Evolutionary conservation across 37 sponge, comb jelly and placozoan species (phyloP).

Genomic region (Halisarca cf. caerulea): DNA sequence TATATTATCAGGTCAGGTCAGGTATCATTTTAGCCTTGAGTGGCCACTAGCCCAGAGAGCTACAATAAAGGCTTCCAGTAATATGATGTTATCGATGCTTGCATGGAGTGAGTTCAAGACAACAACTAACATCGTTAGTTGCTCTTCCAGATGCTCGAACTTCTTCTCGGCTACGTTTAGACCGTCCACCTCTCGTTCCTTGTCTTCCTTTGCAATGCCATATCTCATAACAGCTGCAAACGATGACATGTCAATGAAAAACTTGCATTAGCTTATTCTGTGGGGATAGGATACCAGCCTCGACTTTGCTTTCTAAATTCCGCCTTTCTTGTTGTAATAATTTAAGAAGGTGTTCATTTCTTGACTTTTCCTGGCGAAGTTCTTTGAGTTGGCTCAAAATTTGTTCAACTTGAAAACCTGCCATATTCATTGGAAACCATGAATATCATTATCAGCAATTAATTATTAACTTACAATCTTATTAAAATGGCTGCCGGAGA

Average conservation of each 20-base stretch:
- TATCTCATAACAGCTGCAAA: background rate
- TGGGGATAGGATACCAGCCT: background rate
- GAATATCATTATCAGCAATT: no score
- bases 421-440: background rate
- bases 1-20: no score
- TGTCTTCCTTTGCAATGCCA: background rate
- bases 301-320: background rate
- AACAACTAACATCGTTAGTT: background rate
- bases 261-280: no score
- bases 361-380: background rate
- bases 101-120: background rate
- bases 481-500: slow-evolving; percentile 12
- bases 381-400: background rate
- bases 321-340: background rate
- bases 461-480: background rate
- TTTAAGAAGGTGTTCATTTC: background rate
- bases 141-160: background rate
- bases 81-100: no score
- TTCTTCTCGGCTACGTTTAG: background rate
- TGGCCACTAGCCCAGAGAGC: no score
- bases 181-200: background rate
- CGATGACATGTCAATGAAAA: background rate
- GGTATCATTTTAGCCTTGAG: no score
- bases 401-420: background rate
- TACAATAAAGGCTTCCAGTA: no score